phyloP scores from a whole-genome alignment of 2,888 invertebrate genomes.

The Syrista parreyssii region DNA sequence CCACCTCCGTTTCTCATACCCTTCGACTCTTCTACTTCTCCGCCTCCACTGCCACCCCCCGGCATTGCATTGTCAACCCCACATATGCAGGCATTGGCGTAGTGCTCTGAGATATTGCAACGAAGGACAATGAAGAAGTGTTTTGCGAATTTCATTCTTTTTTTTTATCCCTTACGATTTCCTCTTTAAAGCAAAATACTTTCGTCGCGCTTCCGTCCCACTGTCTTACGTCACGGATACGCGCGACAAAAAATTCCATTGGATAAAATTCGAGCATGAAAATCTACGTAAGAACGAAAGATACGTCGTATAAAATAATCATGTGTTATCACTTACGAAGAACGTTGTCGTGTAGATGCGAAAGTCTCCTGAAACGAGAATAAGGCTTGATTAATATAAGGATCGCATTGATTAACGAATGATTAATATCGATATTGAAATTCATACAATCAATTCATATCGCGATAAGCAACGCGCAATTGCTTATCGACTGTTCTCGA shows the following conservation, averaged over 20 bases:
- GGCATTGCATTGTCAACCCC: constrained; percentile 45
- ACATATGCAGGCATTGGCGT: constrained; percentile 49
- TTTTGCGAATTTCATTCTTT: neutral
- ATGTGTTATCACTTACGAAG: constrained; percentile 51
- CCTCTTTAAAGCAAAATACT: no score
- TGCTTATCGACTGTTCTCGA: no score
- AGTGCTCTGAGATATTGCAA: constrained; percentile 30
- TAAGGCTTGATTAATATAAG: no score
- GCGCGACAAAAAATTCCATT: neutral
- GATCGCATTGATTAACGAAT: constrained; percentile 10
- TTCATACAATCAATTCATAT: neutral
- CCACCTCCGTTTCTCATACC: constrained; percentile 37
- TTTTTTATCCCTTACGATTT: no score
- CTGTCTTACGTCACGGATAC: neutral
- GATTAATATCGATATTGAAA: neutral
- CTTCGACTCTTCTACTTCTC: constrained; percentile 16
- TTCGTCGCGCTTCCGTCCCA: neutral
- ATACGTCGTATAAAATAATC: neutral
- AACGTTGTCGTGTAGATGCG: constrained; percentile 59
- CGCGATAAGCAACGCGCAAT: no score
- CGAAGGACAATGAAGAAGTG: neutral
- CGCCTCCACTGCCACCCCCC: constrained; percentile 34
- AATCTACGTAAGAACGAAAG: neutral
- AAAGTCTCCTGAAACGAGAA: constrained; percentile 54
- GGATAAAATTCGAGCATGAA: neutral